Evolutionary conservation across 1,140 invertebrate genomes (phyloP), one percentile per base, ranked within the genome.

Genomic region (Procambarus virginalis): DNA sequence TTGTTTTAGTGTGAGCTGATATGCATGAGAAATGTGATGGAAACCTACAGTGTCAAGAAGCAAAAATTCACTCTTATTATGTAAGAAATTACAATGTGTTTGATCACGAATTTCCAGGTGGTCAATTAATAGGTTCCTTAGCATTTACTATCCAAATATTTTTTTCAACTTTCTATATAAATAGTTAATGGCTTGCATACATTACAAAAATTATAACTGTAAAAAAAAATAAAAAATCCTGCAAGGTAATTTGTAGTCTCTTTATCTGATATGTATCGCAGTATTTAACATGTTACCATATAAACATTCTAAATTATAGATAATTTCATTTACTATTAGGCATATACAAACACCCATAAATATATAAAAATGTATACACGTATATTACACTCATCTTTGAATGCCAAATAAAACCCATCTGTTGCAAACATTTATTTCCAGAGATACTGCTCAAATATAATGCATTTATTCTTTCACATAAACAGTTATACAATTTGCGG

Each of bases 291-390:
- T 68, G 64, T 17, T 20, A 68, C 17, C 34, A 34, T 34, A 34
- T 34, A 34, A 34, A 34, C 34, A 34, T 34, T 34, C 34, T 34
- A 34, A 34, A 34, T 34, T 34, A 34, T 34, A 34, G 34, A 34
- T 34, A 34, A 34, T 34, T 34, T 34, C 34, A 34, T 34, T 17
- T 34, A 49, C n/a, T 14, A 17, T 10, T 34, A 9, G 48, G 8
- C 49, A 78, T 78, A 78, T 78, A 49, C 49, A 78, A n/a, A 20
- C 17, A 58, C 9, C 5, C 60, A 64, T 64, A 81, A 55, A 64
- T 22, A 60, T 81, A 70, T 83, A 46, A 17, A 75, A 20, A 76
- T 55, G 20, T 76, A 85, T 85, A 55, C 60, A 86, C 51, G 78
- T 49, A 78, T 80, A 58, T 12, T 58, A 12, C 64, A 79, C 34